Evolutionary conservation across 2,888 invertebrate genomes (phyloP).

Genomic region (Lochmaea crataegi): DNA sequence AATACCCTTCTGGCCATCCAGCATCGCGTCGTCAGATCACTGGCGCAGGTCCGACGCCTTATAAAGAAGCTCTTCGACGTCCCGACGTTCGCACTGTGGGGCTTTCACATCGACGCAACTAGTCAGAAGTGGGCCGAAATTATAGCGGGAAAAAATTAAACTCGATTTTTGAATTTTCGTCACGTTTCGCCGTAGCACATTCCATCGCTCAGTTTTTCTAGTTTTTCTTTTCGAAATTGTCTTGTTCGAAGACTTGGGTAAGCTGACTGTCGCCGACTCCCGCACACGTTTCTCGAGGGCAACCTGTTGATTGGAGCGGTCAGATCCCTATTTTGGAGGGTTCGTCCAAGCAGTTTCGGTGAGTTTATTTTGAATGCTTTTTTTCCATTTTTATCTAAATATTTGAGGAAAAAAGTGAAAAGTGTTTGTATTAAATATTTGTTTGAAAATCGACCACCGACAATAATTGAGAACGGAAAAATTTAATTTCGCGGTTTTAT

Average conservation of each 20-base stretch:
- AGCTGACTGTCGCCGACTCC: not conserved
- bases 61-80: conserved; percentile 19
- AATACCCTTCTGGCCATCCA: conserved; percentile 21
- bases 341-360: not conserved
- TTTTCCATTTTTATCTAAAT: too few species aligned
- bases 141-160: conserved; percentile 6
- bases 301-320: conserved; percentile 14
- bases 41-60: conserved; percentile 29
- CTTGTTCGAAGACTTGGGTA: not conserved
- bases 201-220: not conserved
- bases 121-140: conserved; percentile 11
- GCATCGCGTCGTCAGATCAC: conserved; percentile 16
- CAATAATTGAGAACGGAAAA: too few species aligned
- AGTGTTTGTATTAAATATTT: too few species aligned
- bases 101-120: conserved; percentile 20
- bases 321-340: not conserved
- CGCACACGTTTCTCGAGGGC: conserved; percentile 4
- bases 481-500: too few species aligned
- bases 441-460: too few species aligned
- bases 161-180: conserved; percentile 6
- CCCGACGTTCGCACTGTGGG: conserved; percentile 24
- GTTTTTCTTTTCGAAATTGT: not conserved
- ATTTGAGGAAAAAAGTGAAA: too few species aligned
- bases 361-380: not conserved
- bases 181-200: not conserved